Conservation (phyloP, 2,113 vertebrate genomes). For the Ciconia maguari region DNA sequence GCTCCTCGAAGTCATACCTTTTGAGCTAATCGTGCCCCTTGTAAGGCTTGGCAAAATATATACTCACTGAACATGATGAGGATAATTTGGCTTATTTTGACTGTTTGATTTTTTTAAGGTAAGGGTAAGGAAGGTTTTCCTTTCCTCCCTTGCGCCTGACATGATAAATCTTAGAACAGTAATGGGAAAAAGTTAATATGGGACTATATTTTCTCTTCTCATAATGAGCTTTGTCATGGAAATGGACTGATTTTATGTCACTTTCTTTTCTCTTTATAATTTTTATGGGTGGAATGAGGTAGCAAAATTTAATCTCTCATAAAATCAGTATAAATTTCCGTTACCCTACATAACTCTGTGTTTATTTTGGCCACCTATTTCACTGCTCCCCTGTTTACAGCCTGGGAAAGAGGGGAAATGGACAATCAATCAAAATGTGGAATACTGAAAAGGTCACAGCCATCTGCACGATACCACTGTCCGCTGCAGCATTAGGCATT, state of each 20-base stretch:
- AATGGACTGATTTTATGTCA: conserved; percentile 58
- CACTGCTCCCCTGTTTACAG: not conserved
- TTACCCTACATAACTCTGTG: not conserved
- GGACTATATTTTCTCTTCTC: conserved; percentile 48
- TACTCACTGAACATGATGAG: not conserved
- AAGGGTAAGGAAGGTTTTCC: conserved; percentile 10
- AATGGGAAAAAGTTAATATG: conserved; percentile 57
- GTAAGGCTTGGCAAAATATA: not conserved
- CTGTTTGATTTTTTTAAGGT: not conserved
- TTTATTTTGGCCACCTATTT: conserved; percentile 14
- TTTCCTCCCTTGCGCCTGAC: not conserved
- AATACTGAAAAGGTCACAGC: conserved; percentile 28
- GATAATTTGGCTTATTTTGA: not conserved
- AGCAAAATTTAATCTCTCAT: conserved; percentile 30
- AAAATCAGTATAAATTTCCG: conserved; percentile 12
- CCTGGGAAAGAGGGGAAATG: not conserved
- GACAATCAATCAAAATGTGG: not conserved
- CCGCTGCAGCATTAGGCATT: not conserved
- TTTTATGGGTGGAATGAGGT: conserved; percentile 44
- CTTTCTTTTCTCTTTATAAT: conserved; percentile 49
- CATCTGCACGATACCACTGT: not conserved
- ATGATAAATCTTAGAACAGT: conserved; percentile 40
- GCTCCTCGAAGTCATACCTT: not conserved
- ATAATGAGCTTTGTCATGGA: conserved; percentile 53
- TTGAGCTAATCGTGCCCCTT: not conserved